Conservation (phyloP, 2,113 vertebrate species). For the Solea solea region DNA sequence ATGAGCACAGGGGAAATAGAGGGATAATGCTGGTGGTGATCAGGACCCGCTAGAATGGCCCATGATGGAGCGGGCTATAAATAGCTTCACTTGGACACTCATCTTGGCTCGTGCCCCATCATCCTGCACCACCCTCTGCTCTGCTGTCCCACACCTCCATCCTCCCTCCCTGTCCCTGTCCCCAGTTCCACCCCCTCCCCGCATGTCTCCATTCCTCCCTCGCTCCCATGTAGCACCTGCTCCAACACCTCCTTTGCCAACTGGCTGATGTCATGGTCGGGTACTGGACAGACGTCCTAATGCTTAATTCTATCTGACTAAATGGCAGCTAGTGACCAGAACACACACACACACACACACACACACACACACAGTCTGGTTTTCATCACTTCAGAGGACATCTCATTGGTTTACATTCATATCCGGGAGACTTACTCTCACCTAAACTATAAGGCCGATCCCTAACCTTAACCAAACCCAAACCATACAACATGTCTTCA, state of each 20-base stretch:
- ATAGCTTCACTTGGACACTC: slow-evolving; percentile 75
- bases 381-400: neutral
- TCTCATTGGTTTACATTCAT: neutral
- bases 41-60: slow-evolving; percentile 67
- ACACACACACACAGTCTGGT: neutral
- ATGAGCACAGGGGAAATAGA: slow-evolving; percentile 69
- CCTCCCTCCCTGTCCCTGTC: slow-evolving; percentile 66
- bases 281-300: slow-evolving; percentile 72
- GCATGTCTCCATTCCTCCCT: slow-evolving; percentile 67
- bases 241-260: slow-evolving; percentile 79
- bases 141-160: slow-evolving; percentile 73
- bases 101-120: slow-evolving; percentile 71
- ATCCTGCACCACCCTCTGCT: slow-evolving; percentile 71
- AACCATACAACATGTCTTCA: no score
- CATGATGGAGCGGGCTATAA: slow-evolving; percentile 73
- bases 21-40: slow-evolving; percentile 65
- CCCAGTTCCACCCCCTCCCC: slow-evolving; percentile 66
- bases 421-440: no score
- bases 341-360: slow-evolving; percentile 10
- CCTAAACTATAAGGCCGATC: no score
- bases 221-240: slow-evolving; percentile 77
- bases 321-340: slow-evolving; percentile 59
- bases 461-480: no score
- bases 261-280: slow-evolving; percentile 77
- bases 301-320: slow-evolving; percentile 67